Evolutionary conservation across 37 sponge, comb jelly and placozoan species (phyloP), one percentile per base, ranked within the genome.

Genomic region (Ianthella basta): DNA sequence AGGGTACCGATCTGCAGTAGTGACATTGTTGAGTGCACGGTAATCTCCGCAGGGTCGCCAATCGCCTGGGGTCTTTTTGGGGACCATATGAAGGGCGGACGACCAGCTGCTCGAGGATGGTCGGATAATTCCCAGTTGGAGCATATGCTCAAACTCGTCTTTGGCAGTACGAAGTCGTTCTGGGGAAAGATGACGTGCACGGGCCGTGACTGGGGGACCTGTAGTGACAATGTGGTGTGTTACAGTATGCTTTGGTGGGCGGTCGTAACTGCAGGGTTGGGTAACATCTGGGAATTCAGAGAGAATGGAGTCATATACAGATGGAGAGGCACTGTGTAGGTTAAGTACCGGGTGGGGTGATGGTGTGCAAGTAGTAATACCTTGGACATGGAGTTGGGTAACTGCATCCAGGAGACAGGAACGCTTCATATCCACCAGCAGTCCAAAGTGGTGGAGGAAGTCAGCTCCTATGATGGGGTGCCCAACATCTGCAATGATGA

Each of bases 41-140:
- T 89, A 93, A 79, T 89, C 93, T 25, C 88, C 93, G 87, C 93
- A 89, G 18, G 87, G 93, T 16, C 90, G 70, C 93, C 93, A 89
- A 56, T 91, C 88, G 1, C 91, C 82, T 3, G 84, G 63, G 0
- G 90, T 79, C 50, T 80, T 85, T 75, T 91, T 91, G 32, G 88
- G 86, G 64, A 89, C 82, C 90, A 89, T 85, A 82, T 89, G 86
- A 15, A 81, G 40, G 29, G 86, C 64, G 21, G 86, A 81, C n/a
- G 82, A 59, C 70, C 90, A 84, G 74, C 40, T 35, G 34, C 82
- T 81, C 37, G 81, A 81, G 30, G 82, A 87, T 21, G 80, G 60
- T 21, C 70, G 64, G 41, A 87, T 86, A 60, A 87, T 87, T 21
- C 87, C 87, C 79, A 79, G 40, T 34, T 44, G 29, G n/a, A 75